Percentiles rank a stretch among this genome's conserved stretches.
These are phyloP conservation scores for Lerista edwardsae DNA, from an alignment of 2,797 vertebrate species.

Conservation along the genomic window DNA sequence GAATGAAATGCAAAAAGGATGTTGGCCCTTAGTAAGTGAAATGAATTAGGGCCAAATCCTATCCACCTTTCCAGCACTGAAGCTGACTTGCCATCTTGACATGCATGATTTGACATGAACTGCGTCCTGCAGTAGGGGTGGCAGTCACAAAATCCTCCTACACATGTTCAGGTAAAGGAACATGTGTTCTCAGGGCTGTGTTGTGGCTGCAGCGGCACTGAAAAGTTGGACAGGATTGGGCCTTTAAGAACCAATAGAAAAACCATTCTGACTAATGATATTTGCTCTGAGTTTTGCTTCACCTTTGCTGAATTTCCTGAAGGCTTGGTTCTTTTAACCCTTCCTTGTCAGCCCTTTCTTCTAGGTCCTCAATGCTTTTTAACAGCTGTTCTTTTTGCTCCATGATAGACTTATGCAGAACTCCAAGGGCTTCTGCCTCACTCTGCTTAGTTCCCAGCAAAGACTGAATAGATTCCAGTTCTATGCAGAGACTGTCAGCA, in stretches of 20 bases:
- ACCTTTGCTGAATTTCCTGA: slow-evolving; percentile 93
- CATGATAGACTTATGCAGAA: slow-evolving; percentile 84
- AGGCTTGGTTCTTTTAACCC: slow-evolving; percentile 82
- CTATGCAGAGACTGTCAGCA: slow-evolving; percentile 81
- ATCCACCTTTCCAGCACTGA: no score
- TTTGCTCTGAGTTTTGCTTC: not conserved
- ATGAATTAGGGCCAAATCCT: no score
- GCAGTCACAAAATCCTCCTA: no score
- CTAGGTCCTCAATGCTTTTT: slow-evolving; percentile 84
- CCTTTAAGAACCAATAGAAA: not conserved
- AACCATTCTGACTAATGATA: not conserved
- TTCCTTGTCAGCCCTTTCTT: slow-evolving; percentile 82
- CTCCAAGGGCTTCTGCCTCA: slow-evolving; percentile 88
- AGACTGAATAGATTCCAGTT: slow-evolving; percentile 83
- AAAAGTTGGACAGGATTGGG: no score
- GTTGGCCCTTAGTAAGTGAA: not conserved
- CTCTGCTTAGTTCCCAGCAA: slow-evolving; percentile 86
- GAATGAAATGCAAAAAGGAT: not conserved
- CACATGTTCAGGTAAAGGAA: no score
- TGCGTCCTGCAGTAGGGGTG: no score
- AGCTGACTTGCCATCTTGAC: no score
- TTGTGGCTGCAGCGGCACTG: no score
- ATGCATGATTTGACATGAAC: no score
- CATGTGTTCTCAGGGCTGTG: no score
- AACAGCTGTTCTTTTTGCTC: slow-evolving; percentile 88